These are phyloP conservation scores for Poeciliopsis paucimaculata DNA, from an alignment of 2,797 vertebrate genomes.

Conservation along the genomic window DNA sequence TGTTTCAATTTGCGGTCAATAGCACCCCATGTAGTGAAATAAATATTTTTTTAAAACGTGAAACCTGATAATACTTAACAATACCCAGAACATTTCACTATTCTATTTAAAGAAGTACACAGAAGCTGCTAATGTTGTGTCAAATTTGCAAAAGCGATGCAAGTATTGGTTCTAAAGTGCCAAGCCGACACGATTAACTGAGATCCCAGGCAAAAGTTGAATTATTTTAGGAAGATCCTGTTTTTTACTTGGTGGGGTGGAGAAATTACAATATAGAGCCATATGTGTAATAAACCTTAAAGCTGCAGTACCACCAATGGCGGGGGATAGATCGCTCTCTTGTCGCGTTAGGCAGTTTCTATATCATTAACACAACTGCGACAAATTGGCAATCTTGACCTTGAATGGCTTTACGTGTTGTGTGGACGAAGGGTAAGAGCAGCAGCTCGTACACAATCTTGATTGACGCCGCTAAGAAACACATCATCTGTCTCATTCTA, in stretches of 20 bases:
- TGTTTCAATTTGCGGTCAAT: background rate
- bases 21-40: slow-evolving; percentile 22
- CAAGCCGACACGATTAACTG: background rate
- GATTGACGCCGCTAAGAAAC: too few species aligned
- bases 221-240: background rate
- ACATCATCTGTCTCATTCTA: background rate
- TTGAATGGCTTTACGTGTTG: too few species aligned
- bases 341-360: background rate
- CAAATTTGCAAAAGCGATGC: background rate
- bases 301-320: background rate
- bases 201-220: background rate
- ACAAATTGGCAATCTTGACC: too few species aligned
- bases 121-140: slow-evolving; percentile 12
- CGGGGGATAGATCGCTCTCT: background rate
- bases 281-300: background rate
- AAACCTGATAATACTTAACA: slow-evolving; percentile 37
- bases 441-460: too few species aligned
- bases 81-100: slow-evolving; percentile 30
- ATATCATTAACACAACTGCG: background rate
- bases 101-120: background rate
- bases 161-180: background rate
- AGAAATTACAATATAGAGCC: background rate
- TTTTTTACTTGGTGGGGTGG: background rate
- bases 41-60: slow-evolving; percentile 32
- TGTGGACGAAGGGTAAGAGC: too few species aligned